These are phyloP conservation scores for Acipenser oxyrinchus DNA, from an alignment of 2,797 vertebrate species.

Conservation along the genomic window DNA sequence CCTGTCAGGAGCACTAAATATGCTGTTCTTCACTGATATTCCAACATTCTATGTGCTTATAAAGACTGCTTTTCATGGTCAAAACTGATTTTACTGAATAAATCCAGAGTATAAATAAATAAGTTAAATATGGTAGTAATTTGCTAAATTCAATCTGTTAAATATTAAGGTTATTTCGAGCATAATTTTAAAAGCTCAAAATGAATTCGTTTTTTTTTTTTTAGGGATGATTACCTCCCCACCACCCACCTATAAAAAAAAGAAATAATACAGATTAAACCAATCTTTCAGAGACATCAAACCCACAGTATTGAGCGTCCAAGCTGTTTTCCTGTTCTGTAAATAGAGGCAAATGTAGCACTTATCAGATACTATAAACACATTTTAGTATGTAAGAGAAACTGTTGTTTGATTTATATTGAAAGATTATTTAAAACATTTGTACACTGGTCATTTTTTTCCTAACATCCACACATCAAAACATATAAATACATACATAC, in stretches of 20 bases:
- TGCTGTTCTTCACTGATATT: too few species aligned
- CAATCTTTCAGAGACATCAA: slow-evolving; percentile 91
- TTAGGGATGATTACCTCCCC: not conserved
- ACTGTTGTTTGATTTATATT: too few species aligned
- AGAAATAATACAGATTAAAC: slow-evolving; percentile 74
- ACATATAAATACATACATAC: too few species aligned
- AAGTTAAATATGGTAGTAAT: not conserved
- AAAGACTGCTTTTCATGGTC: too few species aligned
- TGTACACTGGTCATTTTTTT: too few species aligned
- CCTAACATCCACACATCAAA: too few species aligned
- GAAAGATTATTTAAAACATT: too few species aligned
- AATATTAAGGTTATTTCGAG: slow-evolving; percentile 11
- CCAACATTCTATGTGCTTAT: too few species aligned
- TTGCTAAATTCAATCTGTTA: slow-evolving; percentile 14
- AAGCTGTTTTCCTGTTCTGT: slow-evolving; percentile 74
- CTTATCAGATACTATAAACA: slow-evolving; percentile 82
- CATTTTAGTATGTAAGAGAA: slow-evolving; percentile 31
- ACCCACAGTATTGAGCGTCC: slow-evolving; percentile 69
- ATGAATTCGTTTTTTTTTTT: not conserved
- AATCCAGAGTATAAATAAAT: not conserved
- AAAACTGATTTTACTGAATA: too few species aligned
- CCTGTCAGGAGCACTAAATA: too few species aligned
- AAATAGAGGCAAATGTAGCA: slow-evolving; percentile 64
- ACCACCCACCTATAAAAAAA: not conserved
- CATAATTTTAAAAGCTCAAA: not conserved